A percentile compares a stretch with the other conserved stretches of the same genome.
Conservation (phyloP, 2,888 invertebrate species). For the Himalopsyche tibetana region DNA sequence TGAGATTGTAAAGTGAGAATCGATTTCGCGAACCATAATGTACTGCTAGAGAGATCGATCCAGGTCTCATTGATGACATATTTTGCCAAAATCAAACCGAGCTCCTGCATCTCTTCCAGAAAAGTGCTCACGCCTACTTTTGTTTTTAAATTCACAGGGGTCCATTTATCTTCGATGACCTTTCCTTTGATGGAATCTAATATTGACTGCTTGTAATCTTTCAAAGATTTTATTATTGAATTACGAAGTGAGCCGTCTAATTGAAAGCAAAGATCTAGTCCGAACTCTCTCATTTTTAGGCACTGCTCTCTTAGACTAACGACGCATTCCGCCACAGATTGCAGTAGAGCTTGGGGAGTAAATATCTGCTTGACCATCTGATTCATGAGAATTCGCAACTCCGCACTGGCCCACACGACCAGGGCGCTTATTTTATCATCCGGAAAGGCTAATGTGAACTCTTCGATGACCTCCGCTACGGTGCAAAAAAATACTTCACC, state of each 20-base stretch:
- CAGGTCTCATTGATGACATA: slow-evolving; percentile 81
- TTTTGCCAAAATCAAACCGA: slow-evolving; percentile 82
- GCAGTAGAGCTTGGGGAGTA: slow-evolving; percentile 90
- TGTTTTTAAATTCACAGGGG: slow-evolving; percentile 87
- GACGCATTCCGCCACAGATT: slow-evolving; percentile 91
- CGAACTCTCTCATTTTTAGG: slow-evolving; percentile 79
- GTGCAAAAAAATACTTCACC: slow-evolving; percentile 91
- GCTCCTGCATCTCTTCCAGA: slow-evolving; percentile 82
- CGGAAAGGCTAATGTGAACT: slow-evolving; percentile 85
- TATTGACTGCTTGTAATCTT: slow-evolving; percentile 88
- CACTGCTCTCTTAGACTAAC: slow-evolving; percentile 87
- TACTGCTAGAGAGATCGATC: slow-evolving; percentile 87
- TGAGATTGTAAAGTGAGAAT: slow-evolving; percentile 86
- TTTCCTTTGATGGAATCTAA: slow-evolving; percentile 88
- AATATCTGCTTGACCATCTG: slow-evolving; percentile 93
- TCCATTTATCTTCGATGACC: slow-evolving; percentile 90
- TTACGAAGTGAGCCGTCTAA: slow-evolving; percentile 89
- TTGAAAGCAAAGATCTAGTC: slow-evolving; percentile 94
- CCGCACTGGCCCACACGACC: slow-evolving; percentile 93
- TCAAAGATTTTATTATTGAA: slow-evolving; percentile 85
- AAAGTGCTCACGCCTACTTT: slow-evolving; percentile 83
- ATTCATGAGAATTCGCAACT: slow-evolving; percentile 86
- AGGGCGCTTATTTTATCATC: slow-evolving; percentile 81
- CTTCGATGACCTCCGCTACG: slow-evolving; percentile 82
- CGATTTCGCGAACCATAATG: slow-evolving; percentile 86